These are phyloP conservation scores for Thunnus thynnus DNA, from an alignment of 2,113 vertebrate genomes.

Conservation along the genomic window DNA sequence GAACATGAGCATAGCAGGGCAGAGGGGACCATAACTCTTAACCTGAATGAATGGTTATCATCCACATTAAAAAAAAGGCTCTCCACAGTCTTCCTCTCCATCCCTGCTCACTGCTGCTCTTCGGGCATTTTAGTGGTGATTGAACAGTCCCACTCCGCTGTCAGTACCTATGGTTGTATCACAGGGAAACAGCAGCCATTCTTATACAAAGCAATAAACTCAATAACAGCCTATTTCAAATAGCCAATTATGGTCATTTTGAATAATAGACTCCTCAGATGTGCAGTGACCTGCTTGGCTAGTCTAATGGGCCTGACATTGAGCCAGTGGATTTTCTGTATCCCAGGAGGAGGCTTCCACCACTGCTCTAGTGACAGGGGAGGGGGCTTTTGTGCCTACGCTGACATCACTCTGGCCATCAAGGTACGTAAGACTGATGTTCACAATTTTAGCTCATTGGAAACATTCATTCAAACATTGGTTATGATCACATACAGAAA, in stretches of 20 bases:
- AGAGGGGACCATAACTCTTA: conserved; percentile 50
- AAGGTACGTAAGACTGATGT: conserved; percentile 86
- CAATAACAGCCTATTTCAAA: conserved; percentile 44
- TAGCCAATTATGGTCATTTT: conserved; percentile 24
- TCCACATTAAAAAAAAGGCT: conserved; percentile 36
- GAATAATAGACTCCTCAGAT: conserved; percentile 39
- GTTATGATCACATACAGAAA: not conserved
- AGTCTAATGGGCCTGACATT: conserved; percentile 23
- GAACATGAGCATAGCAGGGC: conserved; percentile 47
- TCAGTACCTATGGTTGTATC: conserved; percentile 27
- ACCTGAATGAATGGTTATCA: conserved; percentile 49
- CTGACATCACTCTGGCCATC: conserved; percentile 95
- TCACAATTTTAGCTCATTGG: not conserved
- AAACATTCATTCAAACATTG: not conserved
- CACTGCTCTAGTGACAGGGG: conserved; percentile 96
- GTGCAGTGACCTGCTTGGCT: not conserved
- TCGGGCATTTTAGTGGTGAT: conserved; percentile 19
- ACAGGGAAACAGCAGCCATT: conserved; percentile 22
- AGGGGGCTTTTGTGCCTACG: conserved; percentile 97
- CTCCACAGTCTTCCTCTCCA: conserved; percentile 4
- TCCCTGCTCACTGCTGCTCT: conserved; percentile 3
- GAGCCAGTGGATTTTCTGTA: conserved; percentile 36
- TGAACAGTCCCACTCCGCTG: conserved; percentile 7
- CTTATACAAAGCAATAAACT: conserved; percentile 38
- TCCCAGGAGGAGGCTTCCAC: conserved; percentile 97